These are phyloP conservation scores for Hypocryptadius cinnamomeus DNA, from an alignment of 2,113 vertebrate genomes.

Conservation along the genomic window DNA sequence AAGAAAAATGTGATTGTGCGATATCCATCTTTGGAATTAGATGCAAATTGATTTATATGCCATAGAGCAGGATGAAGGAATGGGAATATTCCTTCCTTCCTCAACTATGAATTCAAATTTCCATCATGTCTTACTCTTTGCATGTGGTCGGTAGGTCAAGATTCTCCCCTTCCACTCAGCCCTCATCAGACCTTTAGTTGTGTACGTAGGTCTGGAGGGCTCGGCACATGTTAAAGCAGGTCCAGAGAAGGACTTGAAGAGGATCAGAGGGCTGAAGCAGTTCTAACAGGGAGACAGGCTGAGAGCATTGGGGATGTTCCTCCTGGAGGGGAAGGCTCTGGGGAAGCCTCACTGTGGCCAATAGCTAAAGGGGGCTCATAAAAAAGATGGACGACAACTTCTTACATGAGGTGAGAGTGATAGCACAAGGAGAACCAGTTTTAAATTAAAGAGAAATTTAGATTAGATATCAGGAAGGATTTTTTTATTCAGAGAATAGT, in stretches of 20 bases:
- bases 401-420: not conserved
- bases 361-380: not conserved
- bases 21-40: not conserved
- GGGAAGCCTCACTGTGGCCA: not conserved
- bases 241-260: not conserved
- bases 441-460: not conserved
- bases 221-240: rapidly evolving
- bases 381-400: not conserved
- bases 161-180: not conserved
- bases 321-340: not conserved
- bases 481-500: not conserved
- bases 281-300: not conserved
- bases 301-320: not conserved
- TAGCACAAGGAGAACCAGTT: not conserved
- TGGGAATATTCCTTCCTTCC: not conserved
- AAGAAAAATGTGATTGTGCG: not conserved
- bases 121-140: not conserved
- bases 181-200: not conserved
- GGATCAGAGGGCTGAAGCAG: not conserved
- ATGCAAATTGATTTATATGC: not conserved
- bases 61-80: not conserved
- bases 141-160: not conserved
- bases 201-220: not conserved
- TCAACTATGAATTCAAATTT: not conserved
- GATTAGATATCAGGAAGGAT: not conserved